Conservation (phyloP, 2,797 vertebrate species). For the Nannoperca obscura region DNA sequence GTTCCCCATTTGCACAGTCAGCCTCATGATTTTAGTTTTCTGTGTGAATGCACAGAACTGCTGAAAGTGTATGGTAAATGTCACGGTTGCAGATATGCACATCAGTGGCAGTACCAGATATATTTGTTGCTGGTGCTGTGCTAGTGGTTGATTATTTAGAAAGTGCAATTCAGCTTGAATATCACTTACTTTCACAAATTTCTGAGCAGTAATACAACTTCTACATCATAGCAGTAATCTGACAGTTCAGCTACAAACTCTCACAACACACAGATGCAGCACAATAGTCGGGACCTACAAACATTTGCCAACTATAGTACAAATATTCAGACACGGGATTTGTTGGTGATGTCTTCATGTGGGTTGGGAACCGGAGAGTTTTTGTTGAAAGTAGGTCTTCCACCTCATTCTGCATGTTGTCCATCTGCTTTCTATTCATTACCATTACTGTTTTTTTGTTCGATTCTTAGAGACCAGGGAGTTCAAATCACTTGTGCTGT, state of each 20-base stretch:
- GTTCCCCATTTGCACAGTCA: constrained; percentile 10
- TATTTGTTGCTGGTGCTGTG: not conserved
- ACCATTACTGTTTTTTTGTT: not conserved
- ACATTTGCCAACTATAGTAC: not conserved
- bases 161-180: not conserved
- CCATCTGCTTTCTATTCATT: not conserved
- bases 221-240: not conserved
- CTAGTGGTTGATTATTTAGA: not conserved
- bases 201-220: not conserved
- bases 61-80: not conserved
- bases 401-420: not conserved
- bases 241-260: not conserved
- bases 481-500: not conserved
- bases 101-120: not conserved
- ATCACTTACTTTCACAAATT: not conserved
- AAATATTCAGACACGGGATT: not conserved
- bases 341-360: not conserved
- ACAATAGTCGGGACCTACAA: not conserved
- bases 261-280: not conserved
- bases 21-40: constrained; percentile 15
- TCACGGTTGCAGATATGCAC: not conserved
- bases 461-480: not conserved
- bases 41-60: constrained; percentile 3
- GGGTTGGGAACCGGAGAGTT: no score
- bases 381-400: constrained; percentile 1